Evolutionary conservation across 2,888 invertebrate genomes (phyloP).

Genomic region (Conistra vaccinii): DNA sequence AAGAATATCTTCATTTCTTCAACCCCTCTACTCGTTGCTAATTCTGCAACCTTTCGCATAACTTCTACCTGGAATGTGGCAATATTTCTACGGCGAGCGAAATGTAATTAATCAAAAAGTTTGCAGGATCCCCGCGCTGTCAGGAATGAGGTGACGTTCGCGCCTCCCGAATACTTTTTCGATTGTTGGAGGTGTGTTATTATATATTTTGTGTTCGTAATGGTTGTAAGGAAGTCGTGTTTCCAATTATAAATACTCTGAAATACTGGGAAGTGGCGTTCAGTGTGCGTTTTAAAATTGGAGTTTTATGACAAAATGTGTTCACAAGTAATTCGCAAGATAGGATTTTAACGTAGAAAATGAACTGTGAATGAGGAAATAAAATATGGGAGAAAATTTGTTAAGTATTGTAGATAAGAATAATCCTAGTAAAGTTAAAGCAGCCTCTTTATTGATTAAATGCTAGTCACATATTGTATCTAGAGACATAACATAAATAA

Average conservation of each 20-base stretch:
- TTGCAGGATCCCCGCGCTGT: constrained; percentile 76
- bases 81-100: constrained; percentile 86
- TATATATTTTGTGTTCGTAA: constrained; percentile 51
- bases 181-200: constrained; percentile 60
- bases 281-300: constrained; percentile 2
- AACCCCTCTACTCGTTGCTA: constrained; percentile 61
- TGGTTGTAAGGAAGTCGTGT: not conserved
- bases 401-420: too few relatives aligned
- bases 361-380: not conserved
- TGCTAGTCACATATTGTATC: too few relatives aligned
- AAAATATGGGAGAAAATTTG: not conserved
- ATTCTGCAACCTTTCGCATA: constrained; percentile 75
- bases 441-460: not conserved
- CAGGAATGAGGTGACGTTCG: constrained; percentile 70
- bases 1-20: not conserved
- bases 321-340: not conserved
- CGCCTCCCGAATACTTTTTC: constrained; percentile 65
- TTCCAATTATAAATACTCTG: not conserved
- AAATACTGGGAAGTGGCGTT: not conserved
- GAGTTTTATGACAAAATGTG: not conserved
- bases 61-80: constrained; percentile 85
- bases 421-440: not conserved
- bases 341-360: not conserved
- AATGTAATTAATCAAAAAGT: constrained; percentile 90
- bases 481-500: too few relatives aligned